A percentile compares a stretch with the other conserved stretches of the same genome.
These are phyloP conservation scores for Latrodectus geometricus DNA, from an alignment of 1,140 invertebrate species.

Conservation along the genomic window DNA sequence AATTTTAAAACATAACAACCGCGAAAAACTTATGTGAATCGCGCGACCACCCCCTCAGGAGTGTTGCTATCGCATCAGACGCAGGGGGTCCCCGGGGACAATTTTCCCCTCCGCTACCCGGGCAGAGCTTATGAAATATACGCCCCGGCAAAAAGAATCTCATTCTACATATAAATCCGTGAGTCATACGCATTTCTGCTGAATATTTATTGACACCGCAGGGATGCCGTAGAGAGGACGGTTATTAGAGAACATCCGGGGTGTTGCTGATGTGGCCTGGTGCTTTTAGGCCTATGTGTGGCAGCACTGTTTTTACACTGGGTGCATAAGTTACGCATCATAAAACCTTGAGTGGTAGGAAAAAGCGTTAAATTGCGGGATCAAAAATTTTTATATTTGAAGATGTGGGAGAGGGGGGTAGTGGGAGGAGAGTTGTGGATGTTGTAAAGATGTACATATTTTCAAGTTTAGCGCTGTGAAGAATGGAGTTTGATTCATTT, in stretches of 20 bases:
- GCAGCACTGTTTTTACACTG: not conserved
- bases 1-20: not conserved
- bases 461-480: not conserved
- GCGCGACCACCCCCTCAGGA: not conserved
- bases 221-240: not conserved
- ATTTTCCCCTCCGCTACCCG: not conserved
- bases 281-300: not conserved
- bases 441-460: not conserved
- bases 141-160: not conserved
- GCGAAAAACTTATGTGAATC: not conserved
- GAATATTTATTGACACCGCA: not conserved
- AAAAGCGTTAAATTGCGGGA: not conserved
- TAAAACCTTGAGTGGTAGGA: not conserved
- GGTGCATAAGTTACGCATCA: constrained; percentile 1
- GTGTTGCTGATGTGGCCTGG: not conserved
- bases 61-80: not conserved
- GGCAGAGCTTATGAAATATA: not conserved
- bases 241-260: not conserved
- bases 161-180: not conserved
- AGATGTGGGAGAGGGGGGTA: not conserved
- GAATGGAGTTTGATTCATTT: not conserved
- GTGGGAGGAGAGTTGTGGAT: not conserved
- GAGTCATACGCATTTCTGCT: not conserved
- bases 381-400: not conserved
- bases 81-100: not conserved